Base-by-base conservation (phyloP, 2,113 vertebrate species). In the Oncorhynchus nerka region DNA sequence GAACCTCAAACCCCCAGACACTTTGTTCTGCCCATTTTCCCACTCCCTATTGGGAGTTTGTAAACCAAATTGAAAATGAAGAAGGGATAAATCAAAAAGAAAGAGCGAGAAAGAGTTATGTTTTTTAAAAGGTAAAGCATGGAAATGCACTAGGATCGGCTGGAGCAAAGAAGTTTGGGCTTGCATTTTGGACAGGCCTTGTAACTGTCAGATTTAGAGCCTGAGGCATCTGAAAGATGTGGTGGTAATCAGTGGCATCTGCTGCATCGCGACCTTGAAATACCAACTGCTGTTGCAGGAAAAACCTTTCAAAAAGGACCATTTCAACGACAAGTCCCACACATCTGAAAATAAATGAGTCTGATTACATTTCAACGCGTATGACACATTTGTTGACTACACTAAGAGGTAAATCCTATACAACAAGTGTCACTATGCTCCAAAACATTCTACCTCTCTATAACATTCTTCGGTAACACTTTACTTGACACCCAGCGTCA, bases 1-100 rank as follows among this genome's bases (percentile, higher is more conserved):
- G 92, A 93, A 89, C 84, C 81, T 85, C 83, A 83, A 81, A 86
- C 91, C 89, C 92, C 91, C 86, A 84, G 81, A 81, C 48, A 86
- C 93, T 94, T 94, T 94, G 94, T 94, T 92, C 90, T 82, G 81
- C 89, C 86, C 81, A 91, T 92, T 94, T 94, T 94, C 94, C 94
- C 94, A 94, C 93, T 94, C 90, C 91, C 89, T 55, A 73, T 86
- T 91, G 89, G 90, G 83, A 88, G 84, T 89, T 83, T 85, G 81
- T 84, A 74, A 74, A 83, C 77, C 80, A 89, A 86, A 84, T 85
- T 84, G 66, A 89, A 92, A 88, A 91, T 89, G 83, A 85, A 84
- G 87, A 69, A 75, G 77, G 59, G 79, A 83, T 61, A 24, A 75
- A 77, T 30, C 15, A 71, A 75, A 57, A 45, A 82, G 73, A 79